Evolutionary conservation across 53 echinoderm and acorn worm genomes (phyloP).

Genomic region (Astropecten irregularis): DNA sequence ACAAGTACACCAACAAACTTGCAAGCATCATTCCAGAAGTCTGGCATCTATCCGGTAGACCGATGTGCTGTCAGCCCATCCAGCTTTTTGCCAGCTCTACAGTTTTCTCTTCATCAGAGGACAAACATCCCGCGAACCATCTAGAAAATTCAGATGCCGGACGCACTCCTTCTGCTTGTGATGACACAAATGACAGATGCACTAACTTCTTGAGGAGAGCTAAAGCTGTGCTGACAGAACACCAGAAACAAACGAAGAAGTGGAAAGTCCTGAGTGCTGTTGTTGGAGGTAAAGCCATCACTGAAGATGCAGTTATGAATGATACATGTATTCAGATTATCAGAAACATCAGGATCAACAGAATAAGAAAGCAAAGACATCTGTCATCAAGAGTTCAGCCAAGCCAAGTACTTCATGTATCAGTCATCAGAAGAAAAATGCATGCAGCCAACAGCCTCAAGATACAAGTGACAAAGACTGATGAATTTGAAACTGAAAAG

Average conservation of each 20-base stretch:
- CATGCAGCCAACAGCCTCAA: neutral
- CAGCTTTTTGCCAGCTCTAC: conserved; percentile 4
- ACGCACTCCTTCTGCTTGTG: neutral
- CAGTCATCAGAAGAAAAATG: neutral
- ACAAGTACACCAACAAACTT: conserved; percentile 24
- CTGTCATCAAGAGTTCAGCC: conserved; percentile 13
- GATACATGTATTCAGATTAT: neutral
- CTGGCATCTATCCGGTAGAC: conserved; percentile 43
- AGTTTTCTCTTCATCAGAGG: conserved; percentile 4
- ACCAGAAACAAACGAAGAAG: neutral
- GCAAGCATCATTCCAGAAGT: conserved; percentile 16
- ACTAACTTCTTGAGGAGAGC: neutral
- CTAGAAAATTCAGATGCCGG: too few species aligned
- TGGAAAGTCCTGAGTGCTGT: too few species aligned
- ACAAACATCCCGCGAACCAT: neutral
- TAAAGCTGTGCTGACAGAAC: neutral
- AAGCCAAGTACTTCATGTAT: neutral
- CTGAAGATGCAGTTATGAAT: neutral
- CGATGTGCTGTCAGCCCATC: conserved; percentile 9
- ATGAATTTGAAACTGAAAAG: too few species aligned
- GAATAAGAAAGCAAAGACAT: too few species aligned
- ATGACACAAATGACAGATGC: neutral
- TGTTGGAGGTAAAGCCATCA: conserved; percentile 28
- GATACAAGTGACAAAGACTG: neutral
- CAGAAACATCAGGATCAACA: conserved; percentile 5